Base-by-base conservation (phyloP, 2,113 vertebrate species). In the Petromus typicus region DNA sequence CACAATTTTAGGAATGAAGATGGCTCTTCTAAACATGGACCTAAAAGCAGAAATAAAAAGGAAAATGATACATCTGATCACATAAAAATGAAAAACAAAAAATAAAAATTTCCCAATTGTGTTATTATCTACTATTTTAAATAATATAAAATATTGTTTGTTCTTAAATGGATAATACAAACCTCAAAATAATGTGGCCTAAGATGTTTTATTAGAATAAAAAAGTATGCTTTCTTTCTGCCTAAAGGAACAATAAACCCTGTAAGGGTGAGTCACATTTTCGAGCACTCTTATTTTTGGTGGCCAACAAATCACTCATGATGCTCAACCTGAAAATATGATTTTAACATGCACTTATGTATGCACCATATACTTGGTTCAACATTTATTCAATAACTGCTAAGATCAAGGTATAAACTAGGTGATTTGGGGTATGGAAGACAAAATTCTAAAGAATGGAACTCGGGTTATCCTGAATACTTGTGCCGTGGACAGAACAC, bases 151-250 rank as follows among this genome's bases (percentile, higher is more conserved):
- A 93, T n/a, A 84, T 96, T 89, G 79, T 40, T 88, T 64, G 76
- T 84, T 93, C 91, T 48, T 89, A 94, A 67, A 45, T 81, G 88
- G 67, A 97, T 69, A 45, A 87, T 43, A 69, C 0, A 76, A 54
- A 88, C 12, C 27, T 81, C 22, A 88, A 79, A 43, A 82, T 48
- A 91, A 83, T 57, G 61, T 87, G 92, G 73, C 73, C 56, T 66
- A 92, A 94, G 94, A 92, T 32, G 45, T 90, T 76, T 95, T 94
- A 90, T 37, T 5, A 86, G 83, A 91, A 78, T 83, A 61, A 83
- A 75, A 90, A 37, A 8, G 56, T 96, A 96, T 94, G 43, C 87
- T 96, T 97, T 95, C 94, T 43, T 95, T 97, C 54, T 82, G n/a
- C 14, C 7, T 86, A 95, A 94, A 81, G 80, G 69, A 93, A 85